Percentiles rank a stretch among this genome's conserved stretches.
These are phyloP conservation scores for Salpingus planirostris DNA, from an alignment of 2,888 invertebrate genomes.

Conservation along the genomic window DNA sequence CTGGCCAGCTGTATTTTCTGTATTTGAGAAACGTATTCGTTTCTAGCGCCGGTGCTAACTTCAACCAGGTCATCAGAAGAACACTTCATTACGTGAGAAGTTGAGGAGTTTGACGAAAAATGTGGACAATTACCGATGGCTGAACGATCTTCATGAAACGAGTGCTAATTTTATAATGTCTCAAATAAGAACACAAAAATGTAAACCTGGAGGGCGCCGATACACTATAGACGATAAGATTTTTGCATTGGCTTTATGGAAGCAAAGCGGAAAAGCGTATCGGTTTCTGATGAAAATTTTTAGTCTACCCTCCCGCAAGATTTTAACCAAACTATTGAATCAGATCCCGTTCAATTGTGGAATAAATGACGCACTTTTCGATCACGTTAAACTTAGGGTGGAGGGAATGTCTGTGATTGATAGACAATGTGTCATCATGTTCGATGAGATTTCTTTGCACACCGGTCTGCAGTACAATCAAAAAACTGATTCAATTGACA, in stretches of 20 bases:
- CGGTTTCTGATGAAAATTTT: constrained; percentile 17
- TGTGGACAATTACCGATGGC: background rate
- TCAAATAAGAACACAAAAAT: constrained; percentile 11
- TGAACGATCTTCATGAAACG: background rate
- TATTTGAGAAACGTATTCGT: too few species aligned
- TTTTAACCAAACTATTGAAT: constrained; percentile 11
- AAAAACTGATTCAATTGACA: constrained; percentile 11
- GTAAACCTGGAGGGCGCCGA: constrained; percentile 14
- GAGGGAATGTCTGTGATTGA: constrained; percentile 8
- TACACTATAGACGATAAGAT: constrained; percentile 18
- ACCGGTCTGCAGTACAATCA: constrained; percentile 14
- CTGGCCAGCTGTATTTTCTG: too few species aligned
- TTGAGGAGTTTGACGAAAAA: background rate
- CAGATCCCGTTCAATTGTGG: constrained; percentile 15
- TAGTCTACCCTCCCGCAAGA: constrained; percentile 16
- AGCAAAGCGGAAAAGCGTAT: constrained; percentile 16
- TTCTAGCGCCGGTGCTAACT: too few species aligned
- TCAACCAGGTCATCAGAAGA: too few species aligned
- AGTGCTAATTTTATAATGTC: background rate
- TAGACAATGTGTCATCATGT: constrained; percentile 9
- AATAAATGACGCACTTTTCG: constrained; percentile 15
- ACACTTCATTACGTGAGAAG: too few species aligned
- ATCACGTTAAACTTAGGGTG: constrained; percentile 9
- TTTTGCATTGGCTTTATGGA: constrained; percentile 16
- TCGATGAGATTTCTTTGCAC: constrained; percentile 19